Conservation (phyloP, 2,797 vertebrate genomes). For the Ambastaia sidthimunki region DNA sequence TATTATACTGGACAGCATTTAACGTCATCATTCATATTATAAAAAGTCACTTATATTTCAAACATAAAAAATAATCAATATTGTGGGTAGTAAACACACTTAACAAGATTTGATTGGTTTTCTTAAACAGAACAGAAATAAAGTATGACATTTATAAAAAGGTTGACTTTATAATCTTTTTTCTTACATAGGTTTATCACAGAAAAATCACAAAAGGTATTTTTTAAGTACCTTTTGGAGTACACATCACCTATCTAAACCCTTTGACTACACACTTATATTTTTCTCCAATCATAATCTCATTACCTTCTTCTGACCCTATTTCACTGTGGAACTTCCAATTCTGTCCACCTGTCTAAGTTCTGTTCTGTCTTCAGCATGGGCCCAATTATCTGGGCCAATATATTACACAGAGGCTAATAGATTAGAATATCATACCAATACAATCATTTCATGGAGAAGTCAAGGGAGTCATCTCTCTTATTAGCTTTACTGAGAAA, state of each 20-base stretch:
- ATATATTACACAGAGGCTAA: slow-evolving; percentile 98
- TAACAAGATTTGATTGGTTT: no score
- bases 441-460: slow-evolving; percentile 99
- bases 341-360: slow-evolving; percentile 47
- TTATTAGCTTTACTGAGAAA: slow-evolving; percentile 99
- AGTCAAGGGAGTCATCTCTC: slow-evolving; percentile 98
- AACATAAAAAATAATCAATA: no score
- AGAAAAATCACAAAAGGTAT: background rate
- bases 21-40: no score
- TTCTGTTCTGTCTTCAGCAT: slow-evolving; percentile 60
- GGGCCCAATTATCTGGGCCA: slow-evolving; percentile 97
- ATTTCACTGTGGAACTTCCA: slow-evolving; percentile 57
- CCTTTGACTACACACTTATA: background rate
- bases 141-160: no score
- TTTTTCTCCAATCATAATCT: slow-evolving; percentile 25
- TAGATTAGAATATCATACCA: slow-evolving; percentile 99
- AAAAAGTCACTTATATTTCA: no score
- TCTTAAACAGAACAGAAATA: no score
- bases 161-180: no score
- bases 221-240: background rate
- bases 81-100: no score
- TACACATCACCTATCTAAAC: background rate
- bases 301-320: slow-evolving; percentile 73
- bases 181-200: no score
- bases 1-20: background rate